A percentile compares a stretch with the other conserved stretches of the same genome.
phyloP scores from a whole-genome alignment of 2,113 vertebrate genomes.

The Scortum barcoo region DNA sequence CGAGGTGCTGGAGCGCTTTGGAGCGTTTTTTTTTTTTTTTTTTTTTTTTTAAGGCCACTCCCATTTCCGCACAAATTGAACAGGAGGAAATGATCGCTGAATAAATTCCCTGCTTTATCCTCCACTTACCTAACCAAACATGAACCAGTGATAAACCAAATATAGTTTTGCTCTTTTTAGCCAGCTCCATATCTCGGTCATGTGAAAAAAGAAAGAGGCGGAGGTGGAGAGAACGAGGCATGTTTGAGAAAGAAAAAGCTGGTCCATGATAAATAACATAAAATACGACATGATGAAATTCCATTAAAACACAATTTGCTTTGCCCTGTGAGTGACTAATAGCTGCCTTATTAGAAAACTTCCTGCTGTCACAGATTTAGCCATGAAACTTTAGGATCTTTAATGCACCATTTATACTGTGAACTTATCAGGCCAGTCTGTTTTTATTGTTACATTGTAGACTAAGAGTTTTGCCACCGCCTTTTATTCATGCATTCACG shows the following conservation, averaged over 20 bases:
- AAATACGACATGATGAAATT: slow-evolving; percentile 1
- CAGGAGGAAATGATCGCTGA: neutral
- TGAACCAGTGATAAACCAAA: too few species aligned
- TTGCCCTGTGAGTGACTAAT: neutral
- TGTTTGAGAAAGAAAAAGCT: neutral
- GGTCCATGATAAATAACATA: neutral
- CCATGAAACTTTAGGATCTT: neutral
- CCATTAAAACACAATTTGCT: neutral
- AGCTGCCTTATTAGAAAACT: neutral
- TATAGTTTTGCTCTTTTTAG: slow-evolving; percentile 26
- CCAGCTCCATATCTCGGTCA: neutral
- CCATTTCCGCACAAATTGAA: neutral
- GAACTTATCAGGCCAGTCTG: neutral
- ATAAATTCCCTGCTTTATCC: slow-evolving; percentile 11
- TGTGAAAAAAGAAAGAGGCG: neutral
- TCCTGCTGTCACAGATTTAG: neutral
- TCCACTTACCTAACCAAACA: too few species aligned
- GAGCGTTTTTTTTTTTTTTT: too few species aligned
- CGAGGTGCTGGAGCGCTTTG: neutral
- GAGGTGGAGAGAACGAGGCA: neutral
- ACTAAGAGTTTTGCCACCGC: neutral
- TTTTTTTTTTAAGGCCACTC: neutral
- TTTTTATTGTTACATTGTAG: neutral
- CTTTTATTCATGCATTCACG: neutral
- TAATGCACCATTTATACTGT: neutral